Evolutionary conservation across 2,888 invertebrate species (phyloP), one percentile per base, ranked within the genome.

Genomic region (Epinotia nisella): DNA sequence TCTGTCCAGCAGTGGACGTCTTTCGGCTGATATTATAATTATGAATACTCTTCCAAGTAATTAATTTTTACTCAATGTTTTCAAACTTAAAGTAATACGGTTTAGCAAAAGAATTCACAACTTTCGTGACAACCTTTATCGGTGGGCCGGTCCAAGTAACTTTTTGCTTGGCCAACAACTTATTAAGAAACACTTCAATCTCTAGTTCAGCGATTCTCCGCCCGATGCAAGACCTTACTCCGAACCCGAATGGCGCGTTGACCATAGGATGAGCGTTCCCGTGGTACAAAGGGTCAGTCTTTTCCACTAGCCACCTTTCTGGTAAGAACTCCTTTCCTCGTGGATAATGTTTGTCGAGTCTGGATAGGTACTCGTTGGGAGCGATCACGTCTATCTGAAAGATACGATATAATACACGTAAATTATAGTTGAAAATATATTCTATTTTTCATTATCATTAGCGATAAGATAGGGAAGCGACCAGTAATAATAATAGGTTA

Each of bases 321-420:
- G 96, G 96, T 58, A 94, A 80, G 80, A 95, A 96, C 51, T 94
- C 88, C 0, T 91, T 83, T 1, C 96, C 90, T 61, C 93, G 85
- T 2, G 94, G 90, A 81, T 95, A 96, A 81, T 96, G 91, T 78
- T 94, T 85, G 17, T 93, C 92, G 75, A 85, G 65, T 53, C 79
- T 86, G 74, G 96, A 95, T 75, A 96, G 93, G 68, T 95, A 95
- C 83, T 96, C 95, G 75, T 96, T 96, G 75, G 96, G 96, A 83
- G 97, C 96, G 68, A 97, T 92, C 0, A 97, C 95, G 82, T 96
- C 96, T 0, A 96, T 95, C 96, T 97, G 87, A 35, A 93, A 89
- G 62, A 21, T 61, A 35, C 7, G 9, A 35, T 29, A 7, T 29
- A 29, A 2, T 13, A 15, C 4, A 45, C 15, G 45, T 45, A 45